Base-by-base conservation (phyloP, 2,797 vertebrate genomes). In the Argentina silus region DNA sequence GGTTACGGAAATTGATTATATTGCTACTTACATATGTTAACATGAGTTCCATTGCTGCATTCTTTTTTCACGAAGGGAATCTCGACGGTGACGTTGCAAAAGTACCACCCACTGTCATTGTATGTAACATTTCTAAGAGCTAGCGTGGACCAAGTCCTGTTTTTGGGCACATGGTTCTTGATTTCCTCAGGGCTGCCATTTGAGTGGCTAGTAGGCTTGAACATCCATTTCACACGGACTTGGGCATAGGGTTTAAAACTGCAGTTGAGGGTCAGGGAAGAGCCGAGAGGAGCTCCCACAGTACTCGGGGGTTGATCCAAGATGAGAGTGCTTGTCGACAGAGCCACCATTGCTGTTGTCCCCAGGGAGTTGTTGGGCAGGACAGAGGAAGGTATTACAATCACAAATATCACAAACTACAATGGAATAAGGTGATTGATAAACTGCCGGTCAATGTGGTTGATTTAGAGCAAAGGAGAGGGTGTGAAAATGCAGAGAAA, bases 1-100 rank as follows among this genome's bases (percentile, higher is more conserved):
- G 10, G 5, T 12, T 0, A 64, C 17, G 17, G 42, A 47, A 44
- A 43, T 19, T 0, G 48, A 15, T 47, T 1, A 11, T 0, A 10
- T 6, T 36, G 14, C 72, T 83, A 93, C 92, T 93, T 86, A 93
- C 92, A 0, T 7, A 90, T 64, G 12, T 1, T 0, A 7, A 94
- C 66, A 27, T 76, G 0, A 0, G 67, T 86, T 72, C 60, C 68
- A 0, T 0, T 67, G 77, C 70, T 90, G 8, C 6, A 1, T 0
- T 6, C n/a, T 19, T 42, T 0, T 0, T 0, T 0, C 1, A 74
- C 0, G 0, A 0, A 0, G 0, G 93, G 91, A 61, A 90, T 91
- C 6, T 93, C 91, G 59, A 0, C 0, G 1, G 0, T 73, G 0
- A 69, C n/a, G 2, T 0, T 0, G 43, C 91, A 94, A 12, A 2